phyloP scores from a whole-genome alignment of 2,888 invertebrate genomes.

The Byasa hedistus region DNA sequence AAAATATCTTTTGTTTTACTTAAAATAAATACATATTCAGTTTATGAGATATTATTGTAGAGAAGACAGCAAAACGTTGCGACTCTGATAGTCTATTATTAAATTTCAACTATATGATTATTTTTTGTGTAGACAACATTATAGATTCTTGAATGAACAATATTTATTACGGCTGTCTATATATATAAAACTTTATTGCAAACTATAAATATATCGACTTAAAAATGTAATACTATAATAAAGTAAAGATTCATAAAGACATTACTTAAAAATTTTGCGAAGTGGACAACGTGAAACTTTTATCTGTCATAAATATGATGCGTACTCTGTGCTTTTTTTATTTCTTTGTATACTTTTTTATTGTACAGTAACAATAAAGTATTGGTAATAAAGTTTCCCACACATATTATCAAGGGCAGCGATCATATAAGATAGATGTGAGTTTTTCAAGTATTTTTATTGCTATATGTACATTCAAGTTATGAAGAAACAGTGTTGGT shows the following conservation, averaged over 20 bases:
- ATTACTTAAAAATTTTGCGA: background rate
- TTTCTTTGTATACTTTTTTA: background rate
- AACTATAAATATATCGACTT: background rate
- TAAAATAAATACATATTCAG: too few relatives aligned
- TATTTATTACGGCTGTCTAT: background rate
- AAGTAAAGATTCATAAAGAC: background rate
- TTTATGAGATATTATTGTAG: too few relatives aligned
- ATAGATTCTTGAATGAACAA: too few relatives aligned
- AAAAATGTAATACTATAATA: background rate
- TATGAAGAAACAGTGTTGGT: background rate
- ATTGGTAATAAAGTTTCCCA: background rate
- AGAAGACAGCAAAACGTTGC: too few relatives aligned
- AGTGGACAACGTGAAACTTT: background rate
- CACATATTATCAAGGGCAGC: background rate
- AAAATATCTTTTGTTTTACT: too few relatives aligned
- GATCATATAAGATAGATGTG: conserved; percentile 2
- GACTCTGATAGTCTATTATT: too few relatives aligned
- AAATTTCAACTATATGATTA: too few relatives aligned
- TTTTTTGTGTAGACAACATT: too few relatives aligned
- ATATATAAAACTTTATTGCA: background rate
- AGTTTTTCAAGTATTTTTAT: conserved; percentile 1
- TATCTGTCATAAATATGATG: background rate
- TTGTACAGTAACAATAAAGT: background rate
- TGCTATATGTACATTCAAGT: background rate
- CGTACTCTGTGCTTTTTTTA: background rate